Evolutionary conservation across 2,113 vertebrate genomes (phyloP).

Genomic region (Merops nubicus): DNA sequence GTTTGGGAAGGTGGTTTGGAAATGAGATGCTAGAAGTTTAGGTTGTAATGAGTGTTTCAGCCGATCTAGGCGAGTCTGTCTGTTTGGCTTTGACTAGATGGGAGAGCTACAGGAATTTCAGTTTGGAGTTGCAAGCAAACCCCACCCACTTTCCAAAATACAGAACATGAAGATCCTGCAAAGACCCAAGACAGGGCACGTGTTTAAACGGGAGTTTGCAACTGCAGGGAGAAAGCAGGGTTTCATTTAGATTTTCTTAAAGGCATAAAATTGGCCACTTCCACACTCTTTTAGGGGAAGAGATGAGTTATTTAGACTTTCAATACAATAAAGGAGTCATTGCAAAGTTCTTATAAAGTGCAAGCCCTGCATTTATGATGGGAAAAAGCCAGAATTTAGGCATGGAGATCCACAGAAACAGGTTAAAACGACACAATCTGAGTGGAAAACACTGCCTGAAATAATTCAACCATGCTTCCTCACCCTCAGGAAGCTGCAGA

Average conservation of each 20-base stretch:
- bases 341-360: neutral
- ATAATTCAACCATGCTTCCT: neutral
- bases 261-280: neutral
- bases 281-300: no score
- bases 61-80: neutral
- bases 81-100: neutral
- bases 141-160: neutral
- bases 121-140: neutral
- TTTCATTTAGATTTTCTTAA: neutral
- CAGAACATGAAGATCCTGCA: neutral
- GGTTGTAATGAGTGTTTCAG: neutral
- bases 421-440: neutral
- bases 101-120: neutral
- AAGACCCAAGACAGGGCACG: neutral
- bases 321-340: neutral
- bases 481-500: neutral
- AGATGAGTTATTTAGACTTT: neutral
- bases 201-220: neutral
- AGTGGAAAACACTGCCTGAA: neutral
- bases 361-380: fast-evolving
- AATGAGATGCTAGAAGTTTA: neutral
- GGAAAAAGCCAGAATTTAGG: neutral
- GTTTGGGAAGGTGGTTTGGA: neutral
- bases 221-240: neutral
- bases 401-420: neutral